Evolutionary conservation across 2,113 vertebrate species (phyloP), one percentile per base, ranked within the genome.

Genomic region (Laticauda colubrina): DNA sequence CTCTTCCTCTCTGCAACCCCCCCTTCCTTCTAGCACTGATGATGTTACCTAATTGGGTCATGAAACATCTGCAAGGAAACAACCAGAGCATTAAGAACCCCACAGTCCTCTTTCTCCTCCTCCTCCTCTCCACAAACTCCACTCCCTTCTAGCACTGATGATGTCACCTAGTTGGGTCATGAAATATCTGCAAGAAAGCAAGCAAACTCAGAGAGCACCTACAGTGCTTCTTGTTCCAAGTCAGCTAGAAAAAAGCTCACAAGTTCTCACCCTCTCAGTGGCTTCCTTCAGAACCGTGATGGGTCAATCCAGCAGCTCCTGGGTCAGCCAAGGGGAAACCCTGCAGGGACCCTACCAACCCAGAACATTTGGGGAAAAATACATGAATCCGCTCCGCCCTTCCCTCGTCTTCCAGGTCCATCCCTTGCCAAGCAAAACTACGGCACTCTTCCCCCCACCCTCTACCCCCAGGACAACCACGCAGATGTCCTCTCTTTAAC

Each of bases 391-490:
- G 5, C 15, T 7, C n/a, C 6, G 69, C 15, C n/a, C 69, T 75
- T 75, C 29, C 69, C 69, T 75, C 14, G 5, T 5, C n/a, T 75
- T 34, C 3, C 5, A 34, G 14, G 2, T 8, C 15, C n/a, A 20
- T 34, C 69, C n/a, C 15, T 75, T 75, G 69, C 69, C n/a, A 75
- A 75, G 64, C 14, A 34, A 75, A 69, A 9, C 53, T 0, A 1
- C 26, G 0, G 18, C 43, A 89, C 85, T 59, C 48, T 29, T 9
- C 11, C 61, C 61, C 26, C 61, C 4, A 1, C 29, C 24, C 89
- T 69, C 51, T 92, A 88, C 85, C 94, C n/a, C 10, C 85, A 45
- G 59, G 94, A 94, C 93, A 95, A 93, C 85, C 93, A 69, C 89
- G 93, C 75, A 1, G 85, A 55, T 11, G 0, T 69, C 91, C 88